Evolutionary conservation across 2,797 vertebrate genomes (phyloP).

Genomic region (Chaetophractus vellerosus): DNA sequence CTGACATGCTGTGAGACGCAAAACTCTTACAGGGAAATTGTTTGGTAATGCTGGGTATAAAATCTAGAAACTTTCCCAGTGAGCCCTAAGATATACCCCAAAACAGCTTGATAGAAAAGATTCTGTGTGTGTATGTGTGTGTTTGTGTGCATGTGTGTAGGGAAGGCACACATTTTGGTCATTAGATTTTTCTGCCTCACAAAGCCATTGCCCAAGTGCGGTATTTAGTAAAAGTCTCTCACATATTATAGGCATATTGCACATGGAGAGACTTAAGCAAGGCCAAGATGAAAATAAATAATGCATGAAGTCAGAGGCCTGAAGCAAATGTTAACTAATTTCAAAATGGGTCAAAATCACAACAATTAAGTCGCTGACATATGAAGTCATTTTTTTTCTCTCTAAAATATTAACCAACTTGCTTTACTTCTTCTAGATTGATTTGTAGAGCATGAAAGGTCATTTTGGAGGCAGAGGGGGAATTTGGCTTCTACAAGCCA

Average conservation of each 20-base stretch:
- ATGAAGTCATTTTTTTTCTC: constrained; percentile 88
- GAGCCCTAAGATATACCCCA: constrained; percentile 37
- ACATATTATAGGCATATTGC: constrained; percentile 54
- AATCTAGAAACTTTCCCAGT: constrained; percentile 47
- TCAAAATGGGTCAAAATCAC: constrained; percentile 88
- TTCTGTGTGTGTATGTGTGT: background rate
- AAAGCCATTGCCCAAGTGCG: constrained; percentile 53
- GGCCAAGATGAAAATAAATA: constrained; percentile 87
- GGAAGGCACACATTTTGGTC: background rate
- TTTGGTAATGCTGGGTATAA: constrained; percentile 47
- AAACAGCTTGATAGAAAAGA: background rate
- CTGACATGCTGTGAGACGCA: constrained; percentile 72
- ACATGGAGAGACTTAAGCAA: constrained; percentile 8
- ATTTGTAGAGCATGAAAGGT: constrained; percentile 90
- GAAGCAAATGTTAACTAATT: constrained; percentile 90
- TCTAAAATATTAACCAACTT: constrained; percentile 89
- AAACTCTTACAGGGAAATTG: constrained; percentile 80
- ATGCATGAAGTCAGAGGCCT: constrained; percentile 87
- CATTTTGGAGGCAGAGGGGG: constrained; percentile 88
- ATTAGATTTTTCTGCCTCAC: background rate
- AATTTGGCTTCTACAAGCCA: constrained; percentile 88
- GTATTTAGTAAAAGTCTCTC: constrained; percentile 65
- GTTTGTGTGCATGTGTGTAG: too few relatives aligned
- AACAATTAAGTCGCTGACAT: constrained; percentile 89
- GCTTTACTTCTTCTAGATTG: constrained; percentile 88